phyloP scores from a whole-genome alignment of 2,797 vertebrate genomes.

The Argya squamiceps region DNA sequence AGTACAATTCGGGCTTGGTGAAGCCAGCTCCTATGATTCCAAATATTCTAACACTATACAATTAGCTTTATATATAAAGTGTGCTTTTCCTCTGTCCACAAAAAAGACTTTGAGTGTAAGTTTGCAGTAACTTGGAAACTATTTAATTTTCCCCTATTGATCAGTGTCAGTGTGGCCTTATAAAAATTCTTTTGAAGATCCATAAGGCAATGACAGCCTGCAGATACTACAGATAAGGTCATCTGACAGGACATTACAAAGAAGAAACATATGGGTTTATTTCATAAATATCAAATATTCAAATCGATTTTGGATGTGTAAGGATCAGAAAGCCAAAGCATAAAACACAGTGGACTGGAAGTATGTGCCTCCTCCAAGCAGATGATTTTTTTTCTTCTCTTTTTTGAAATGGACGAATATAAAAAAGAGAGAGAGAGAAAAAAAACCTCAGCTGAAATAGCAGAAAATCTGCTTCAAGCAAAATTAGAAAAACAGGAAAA shows the following conservation, averaged over 20 bases:
- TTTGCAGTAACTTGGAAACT: neutral
- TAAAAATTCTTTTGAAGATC: neutral
- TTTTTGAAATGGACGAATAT: neutral
- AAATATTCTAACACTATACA: neutral
- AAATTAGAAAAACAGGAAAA: neutral
- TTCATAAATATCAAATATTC: neutral
- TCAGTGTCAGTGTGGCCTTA: neutral
- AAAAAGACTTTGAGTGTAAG: neutral
- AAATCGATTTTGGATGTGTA: fast-evolving
- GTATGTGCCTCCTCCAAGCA: fast-evolving
- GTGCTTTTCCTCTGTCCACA: neutral
- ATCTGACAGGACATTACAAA: neutral
- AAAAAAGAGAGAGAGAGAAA: neutral
- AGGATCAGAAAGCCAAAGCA: neutral
- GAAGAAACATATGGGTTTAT: neutral
- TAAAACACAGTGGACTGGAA: neutral
- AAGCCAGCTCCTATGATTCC: neutral
- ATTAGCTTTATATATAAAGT: neutral
- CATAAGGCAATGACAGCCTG: neutral
- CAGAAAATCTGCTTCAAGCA: neutral
- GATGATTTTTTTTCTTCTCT: neutral
- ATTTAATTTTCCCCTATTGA: neutral
- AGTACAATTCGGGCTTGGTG: neutral
- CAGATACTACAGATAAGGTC: neutral
- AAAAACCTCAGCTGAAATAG: neutral